Percentiles rank a stretch among this genome's conserved stretches.
Conservation (phyloP, 2,113 vertebrate genomes). For the Microtus ochrogaster region DNA sequence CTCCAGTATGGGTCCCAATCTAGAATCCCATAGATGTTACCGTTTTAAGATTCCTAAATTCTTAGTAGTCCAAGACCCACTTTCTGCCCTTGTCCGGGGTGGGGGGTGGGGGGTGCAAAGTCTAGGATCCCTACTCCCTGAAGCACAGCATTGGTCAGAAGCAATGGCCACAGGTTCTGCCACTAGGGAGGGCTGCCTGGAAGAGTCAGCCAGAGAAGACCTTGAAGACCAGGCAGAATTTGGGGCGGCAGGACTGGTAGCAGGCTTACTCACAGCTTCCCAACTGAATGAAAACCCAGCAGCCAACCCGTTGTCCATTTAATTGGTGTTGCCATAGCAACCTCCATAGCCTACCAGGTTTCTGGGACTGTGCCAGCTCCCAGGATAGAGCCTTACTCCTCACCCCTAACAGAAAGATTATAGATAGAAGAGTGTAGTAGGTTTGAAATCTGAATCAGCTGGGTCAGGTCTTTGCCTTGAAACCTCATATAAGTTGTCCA, state of each 20-base stretch:
- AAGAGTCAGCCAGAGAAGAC: not conserved
- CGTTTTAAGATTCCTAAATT: not conserved
- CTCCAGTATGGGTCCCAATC: not conserved
- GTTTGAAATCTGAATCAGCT: not conserved
- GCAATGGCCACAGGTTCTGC: not conserved
- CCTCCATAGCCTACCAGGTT: constrained; percentile 64
- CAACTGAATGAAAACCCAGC: constrained; percentile 40
- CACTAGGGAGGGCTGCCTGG: not conserved
- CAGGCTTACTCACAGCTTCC: constrained; percentile 51
- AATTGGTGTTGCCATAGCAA: constrained; percentile 72
- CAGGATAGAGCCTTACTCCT: constrained; percentile 10
- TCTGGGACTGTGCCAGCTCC: constrained; percentile 66
- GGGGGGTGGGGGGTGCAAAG: not conserved
- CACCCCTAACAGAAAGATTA: not conserved
- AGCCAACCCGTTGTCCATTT: constrained; percentile 68
- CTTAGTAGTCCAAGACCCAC: not conserved
- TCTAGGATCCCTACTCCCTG: not conserved
- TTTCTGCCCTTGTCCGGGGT: not conserved
- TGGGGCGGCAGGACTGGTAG: constrained; percentile 16
- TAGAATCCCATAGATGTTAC: constrained; percentile 12
- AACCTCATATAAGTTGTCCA: not conserved
- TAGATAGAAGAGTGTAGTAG: not conserved
- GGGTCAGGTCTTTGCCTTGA: constrained; percentile 21
- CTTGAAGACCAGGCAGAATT: constrained; percentile 33
- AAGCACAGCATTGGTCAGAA: not conserved